A percentile compares a stretch with the other conserved stretches of the same genome.
These are phyloP conservation scores for Gymnocypris eckloni DNA, from an alignment of 2,797 vertebrate genomes.

Conservation along the genomic window DNA sequence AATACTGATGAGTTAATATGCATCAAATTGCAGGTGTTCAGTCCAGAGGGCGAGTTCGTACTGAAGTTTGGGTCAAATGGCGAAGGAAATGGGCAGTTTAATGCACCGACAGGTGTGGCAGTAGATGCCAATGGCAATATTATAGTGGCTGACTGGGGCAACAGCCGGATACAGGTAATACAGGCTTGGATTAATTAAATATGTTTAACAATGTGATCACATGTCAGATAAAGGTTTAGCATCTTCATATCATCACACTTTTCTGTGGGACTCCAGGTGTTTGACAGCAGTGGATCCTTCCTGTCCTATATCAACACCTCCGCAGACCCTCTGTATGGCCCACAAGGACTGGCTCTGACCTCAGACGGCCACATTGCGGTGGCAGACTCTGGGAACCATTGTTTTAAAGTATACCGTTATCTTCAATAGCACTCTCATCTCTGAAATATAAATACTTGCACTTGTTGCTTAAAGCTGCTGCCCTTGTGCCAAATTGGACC, in stretches of 20 bases:
- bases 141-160: constrained; percentile 98
- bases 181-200: background rate
- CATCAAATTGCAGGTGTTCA: constrained; percentile 87
- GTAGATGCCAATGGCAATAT: constrained; percentile 97
- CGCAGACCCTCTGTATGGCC: constrained; percentile 96
- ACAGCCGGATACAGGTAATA: constrained; percentile 96
- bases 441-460: constrained; percentile 1
- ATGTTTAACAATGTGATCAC: background rate
- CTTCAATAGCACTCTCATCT: constrained; percentile 82
- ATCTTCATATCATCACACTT: background rate
- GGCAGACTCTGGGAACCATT: constrained; percentile 98
- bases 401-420: constrained; percentile 98
- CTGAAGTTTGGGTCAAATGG: constrained; percentile 98
- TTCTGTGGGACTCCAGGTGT: constrained; percentile 81
- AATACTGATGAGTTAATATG: background rate
- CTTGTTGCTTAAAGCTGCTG: background rate
- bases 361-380: constrained; percentile 96
- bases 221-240: background rate
- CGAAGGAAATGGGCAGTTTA: constrained; percentile 98
- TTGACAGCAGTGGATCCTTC: constrained; percentile 97
- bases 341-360: constrained; percentile 95
- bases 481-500: constrained; percentile 38
- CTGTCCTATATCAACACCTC: constrained; percentile 98
- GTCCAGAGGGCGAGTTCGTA: constrained; percentile 95
- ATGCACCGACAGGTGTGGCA: constrained; percentile 97